Conservation (phyloP, 1,140 invertebrate genomes). For the Thaumetopoea pityocampa region DNA sequence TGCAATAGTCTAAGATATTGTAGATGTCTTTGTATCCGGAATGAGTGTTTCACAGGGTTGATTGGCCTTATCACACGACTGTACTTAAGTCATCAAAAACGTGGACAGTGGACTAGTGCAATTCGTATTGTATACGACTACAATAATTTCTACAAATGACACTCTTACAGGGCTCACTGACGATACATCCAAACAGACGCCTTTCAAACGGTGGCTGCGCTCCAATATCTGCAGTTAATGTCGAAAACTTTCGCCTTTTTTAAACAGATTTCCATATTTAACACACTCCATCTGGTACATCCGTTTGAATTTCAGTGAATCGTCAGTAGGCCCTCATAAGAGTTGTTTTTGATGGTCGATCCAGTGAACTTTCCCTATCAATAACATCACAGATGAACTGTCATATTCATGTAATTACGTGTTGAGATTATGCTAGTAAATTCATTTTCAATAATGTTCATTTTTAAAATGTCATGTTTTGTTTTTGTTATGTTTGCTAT, state of each 20-base stretch:
- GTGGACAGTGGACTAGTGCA: conserved; percentile 19
- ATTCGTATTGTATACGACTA: conserved; percentile 23
- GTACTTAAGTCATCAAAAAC: conserved; percentile 26
- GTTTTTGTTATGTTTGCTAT: conserved; percentile 72
- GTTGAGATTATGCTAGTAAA: conserved; percentile 61
- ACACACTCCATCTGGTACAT: too few species aligned
- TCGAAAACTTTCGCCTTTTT: too few species aligned
- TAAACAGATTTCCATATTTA: too few species aligned
- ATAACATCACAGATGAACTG: conserved; percentile 23
- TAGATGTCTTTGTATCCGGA: conserved; percentile 29
- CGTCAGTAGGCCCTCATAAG: too few species aligned
- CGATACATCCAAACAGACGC: too few species aligned
- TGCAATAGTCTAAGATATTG: conserved; percentile 59
- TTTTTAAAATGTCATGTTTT: conserved; percentile 38
- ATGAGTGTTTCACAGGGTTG: conserved; percentile 39
- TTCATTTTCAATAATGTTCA: conserved; percentile 34
- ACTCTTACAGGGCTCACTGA: too few species aligned
- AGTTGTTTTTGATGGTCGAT: too few species aligned
- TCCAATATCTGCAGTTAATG: too few species aligned
- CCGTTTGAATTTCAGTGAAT: too few species aligned
- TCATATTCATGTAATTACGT: conserved; percentile 25
- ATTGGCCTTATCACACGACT: conserved; percentile 34
- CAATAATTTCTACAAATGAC: too few species aligned
- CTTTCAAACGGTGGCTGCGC: too few species aligned
- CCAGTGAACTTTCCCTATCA: conserved; percentile 18